Percentiles rank a stretch among this genome's conserved stretches.
Conservation (phyloP, 2,113 vertebrate species). For the Gallinago media region DNA sequence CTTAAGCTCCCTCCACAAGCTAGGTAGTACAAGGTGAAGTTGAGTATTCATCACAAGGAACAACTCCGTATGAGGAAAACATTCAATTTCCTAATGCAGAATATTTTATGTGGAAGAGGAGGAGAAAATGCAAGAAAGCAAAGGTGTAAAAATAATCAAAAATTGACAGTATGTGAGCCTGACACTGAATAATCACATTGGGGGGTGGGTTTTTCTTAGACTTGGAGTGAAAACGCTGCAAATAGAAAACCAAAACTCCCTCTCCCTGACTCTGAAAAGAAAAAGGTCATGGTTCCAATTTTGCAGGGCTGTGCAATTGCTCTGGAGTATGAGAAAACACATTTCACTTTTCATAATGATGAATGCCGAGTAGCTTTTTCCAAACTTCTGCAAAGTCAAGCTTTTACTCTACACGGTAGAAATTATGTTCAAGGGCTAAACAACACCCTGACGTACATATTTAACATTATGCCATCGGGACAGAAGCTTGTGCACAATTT, state of each 20-base stretch:
- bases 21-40: background rate
- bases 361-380: background rate
- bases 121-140: background rate
- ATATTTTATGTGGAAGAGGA: background rate
- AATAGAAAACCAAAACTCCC: background rate
- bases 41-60: background rate
- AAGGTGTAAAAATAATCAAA: background rate
- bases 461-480: background rate
- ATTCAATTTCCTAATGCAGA: rapidly evolving
- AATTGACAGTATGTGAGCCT: background rate
- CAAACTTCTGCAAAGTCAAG: background rate
- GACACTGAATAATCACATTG: background rate
- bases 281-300: background rate
- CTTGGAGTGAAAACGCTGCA: background rate
- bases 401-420: background rate
- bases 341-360: background rate
- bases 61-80: background rate
- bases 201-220: background rate
- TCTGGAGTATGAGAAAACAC: rapidly evolving
- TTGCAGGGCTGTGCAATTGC: background rate
- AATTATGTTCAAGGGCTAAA: background rate
- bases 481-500: background rate
- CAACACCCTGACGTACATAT: background rate
- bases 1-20: background rate
- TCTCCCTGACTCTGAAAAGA: background rate